A percentile compares a stretch with the other conserved stretches of the same genome.
phyloP scores from a whole-genome alignment of 64 coral and sea anemone genomes.

The Astreopora myriophthalma region DNA sequence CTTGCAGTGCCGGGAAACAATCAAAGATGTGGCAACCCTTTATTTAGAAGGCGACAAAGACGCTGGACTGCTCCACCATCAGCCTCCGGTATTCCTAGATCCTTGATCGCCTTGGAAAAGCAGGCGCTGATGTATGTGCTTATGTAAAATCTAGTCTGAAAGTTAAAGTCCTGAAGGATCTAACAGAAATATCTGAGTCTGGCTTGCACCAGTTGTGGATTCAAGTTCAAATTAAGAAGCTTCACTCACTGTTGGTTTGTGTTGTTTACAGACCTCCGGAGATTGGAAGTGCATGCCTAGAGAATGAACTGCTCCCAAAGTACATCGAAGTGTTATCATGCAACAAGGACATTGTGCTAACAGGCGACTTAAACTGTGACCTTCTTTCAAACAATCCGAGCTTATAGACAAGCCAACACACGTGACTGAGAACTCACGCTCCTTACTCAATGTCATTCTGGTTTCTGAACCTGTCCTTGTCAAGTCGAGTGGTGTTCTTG shows the following conservation, averaged over 20 bases:
- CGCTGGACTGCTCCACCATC: too few species aligned
- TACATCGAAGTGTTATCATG: slow-evolving; percentile 24
- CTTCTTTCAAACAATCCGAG: background rate
- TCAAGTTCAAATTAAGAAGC: slow-evolving; percentile 43
- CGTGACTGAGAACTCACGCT: slow-evolving; percentile 20
- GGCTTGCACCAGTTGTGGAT: slow-evolving; percentile 67
- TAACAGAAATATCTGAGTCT: slow-evolving; percentile 22
- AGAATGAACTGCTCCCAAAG: slow-evolving; percentile 43
- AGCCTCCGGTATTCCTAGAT: background rate
- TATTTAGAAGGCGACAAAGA: too few species aligned
- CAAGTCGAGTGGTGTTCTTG: slow-evolving; percentile 13
- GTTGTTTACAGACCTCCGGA: slow-evolving; percentile 62
- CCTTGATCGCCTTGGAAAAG: slow-evolving; percentile 24
- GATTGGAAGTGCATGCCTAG: slow-evolving; percentile 5
- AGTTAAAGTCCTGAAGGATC: slow-evolving; percentile 27
- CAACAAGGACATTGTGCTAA: slow-evolving; percentile 53
- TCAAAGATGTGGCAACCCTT: too few species aligned
- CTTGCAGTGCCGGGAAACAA: too few species aligned
- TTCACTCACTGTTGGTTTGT: slow-evolving; percentile 39
- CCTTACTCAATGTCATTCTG: slow-evolving; percentile 31
- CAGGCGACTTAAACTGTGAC: slow-evolving; percentile 54
- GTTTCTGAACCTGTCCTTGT: slow-evolving; percentile 25
- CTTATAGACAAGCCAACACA: slow-evolving; percentile 54
- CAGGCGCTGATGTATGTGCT: slow-evolving; percentile 48
- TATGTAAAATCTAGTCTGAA: slow-evolving; percentile 42